Evolutionary conservation across 1,140 invertebrate genomes (phyloP).

Genomic region (Riptortus pedestris): DNA sequence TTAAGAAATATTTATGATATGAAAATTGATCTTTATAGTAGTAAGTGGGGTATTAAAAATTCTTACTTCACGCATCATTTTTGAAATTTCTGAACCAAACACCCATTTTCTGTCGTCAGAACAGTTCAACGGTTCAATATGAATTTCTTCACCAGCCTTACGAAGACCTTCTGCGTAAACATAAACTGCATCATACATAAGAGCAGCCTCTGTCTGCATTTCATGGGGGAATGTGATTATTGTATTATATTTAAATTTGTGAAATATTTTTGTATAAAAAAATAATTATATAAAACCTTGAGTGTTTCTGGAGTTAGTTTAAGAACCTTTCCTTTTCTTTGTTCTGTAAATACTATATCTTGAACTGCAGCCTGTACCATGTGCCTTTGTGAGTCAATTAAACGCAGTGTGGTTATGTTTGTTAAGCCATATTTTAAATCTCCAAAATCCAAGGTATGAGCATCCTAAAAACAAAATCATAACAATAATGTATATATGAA

Average conservation of each 20-base stretch:
- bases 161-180: conserved; percentile 45
- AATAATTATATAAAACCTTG: not conserved
- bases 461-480: conserved; percentile 42
- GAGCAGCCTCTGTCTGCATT: conserved; percentile 47
- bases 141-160: not conserved
- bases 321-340: conserved; percentile 5
- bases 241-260: not conserved
- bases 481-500: conserved; percentile 8
- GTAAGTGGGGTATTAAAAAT: not conserved
- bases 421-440: conserved; percentile 51
- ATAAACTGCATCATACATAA: conserved; percentile 48
- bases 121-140: conserved; percentile 48
- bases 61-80: conserved; percentile 56
- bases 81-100: conserved; percentile 53
- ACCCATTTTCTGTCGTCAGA: conserved; percentile 49
- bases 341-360: conserved; percentile 37
- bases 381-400: conserved; percentile 52
- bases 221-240: not conserved
- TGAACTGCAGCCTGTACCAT: conserved; percentile 36
- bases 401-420: conserved; percentile 61
- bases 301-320: conserved; percentile 30
- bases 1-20: too few relatives aligned
- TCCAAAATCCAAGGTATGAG: conserved; percentile 58
- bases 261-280: not conserved
- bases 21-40: not conserved